Percentiles rank a stretch among this genome's conserved stretches.
These are phyloP conservation scores for Gymnocephalus cernua DNA, from an alignment of 2,113 vertebrate genomes.

Conservation along the genomic window DNA sequence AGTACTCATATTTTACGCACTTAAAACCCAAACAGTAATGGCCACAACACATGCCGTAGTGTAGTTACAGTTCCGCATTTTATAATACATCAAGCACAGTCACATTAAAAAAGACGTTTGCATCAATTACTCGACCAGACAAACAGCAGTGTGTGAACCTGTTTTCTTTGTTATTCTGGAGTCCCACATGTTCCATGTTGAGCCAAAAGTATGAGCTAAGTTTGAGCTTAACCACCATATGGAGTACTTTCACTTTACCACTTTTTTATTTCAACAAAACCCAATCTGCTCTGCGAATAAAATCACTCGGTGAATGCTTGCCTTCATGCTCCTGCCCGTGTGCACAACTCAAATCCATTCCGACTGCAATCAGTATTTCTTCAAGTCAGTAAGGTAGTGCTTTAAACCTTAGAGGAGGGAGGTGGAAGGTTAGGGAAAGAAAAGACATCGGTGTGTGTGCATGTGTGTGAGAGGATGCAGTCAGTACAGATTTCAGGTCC, in stretches of 20 bases:
- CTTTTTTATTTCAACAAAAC: conserved; percentile 2
- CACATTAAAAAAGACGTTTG: background rate
- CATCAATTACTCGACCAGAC: conserved; percentile 22
- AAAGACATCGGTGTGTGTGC: conserved; percentile 22
- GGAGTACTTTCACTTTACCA: conserved; percentile 5
- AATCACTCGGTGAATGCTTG: conserved; percentile 44
- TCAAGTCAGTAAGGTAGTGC: conserved; percentile 62
- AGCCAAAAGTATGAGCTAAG: conserved; percentile 29
- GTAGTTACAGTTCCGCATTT: background rate
- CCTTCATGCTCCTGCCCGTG: conserved; percentile 49
- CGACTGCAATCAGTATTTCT: conserved; percentile 68
- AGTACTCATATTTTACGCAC: background rate
- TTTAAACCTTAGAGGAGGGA: conserved; percentile 58
- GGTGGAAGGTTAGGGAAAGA: conserved; percentile 36
- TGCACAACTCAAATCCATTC: conserved; percentile 55
- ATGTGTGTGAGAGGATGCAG: conserved; percentile 42
- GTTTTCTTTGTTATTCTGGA: conserved; percentile 70
- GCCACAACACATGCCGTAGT: background rate
- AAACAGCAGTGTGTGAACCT: conserved; percentile 68
- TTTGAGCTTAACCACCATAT: conserved; percentile 22
- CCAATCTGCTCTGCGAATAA: conserved; percentile 37
- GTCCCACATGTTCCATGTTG: conserved; percentile 66
- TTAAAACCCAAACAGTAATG: background rate
- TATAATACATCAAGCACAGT: conserved; percentile 7
- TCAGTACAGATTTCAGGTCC: conserved; percentile 53